Evolutionary conservation across 2,113 vertebrate species (phyloP), one percentile per base, ranked within the genome.

Genomic region (Macquaria australasica): DNA sequence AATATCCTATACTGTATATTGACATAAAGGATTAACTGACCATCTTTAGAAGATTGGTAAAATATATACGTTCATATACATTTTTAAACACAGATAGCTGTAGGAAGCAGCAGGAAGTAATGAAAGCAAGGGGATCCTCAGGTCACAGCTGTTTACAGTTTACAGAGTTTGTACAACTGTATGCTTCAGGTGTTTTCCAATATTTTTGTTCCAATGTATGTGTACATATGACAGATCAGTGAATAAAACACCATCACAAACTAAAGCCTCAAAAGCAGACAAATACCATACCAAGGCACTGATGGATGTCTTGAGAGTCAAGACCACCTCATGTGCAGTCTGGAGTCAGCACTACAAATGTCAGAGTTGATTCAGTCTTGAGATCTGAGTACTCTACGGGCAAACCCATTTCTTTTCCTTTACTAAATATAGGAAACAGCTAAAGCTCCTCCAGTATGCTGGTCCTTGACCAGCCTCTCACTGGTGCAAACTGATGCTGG

Each of bases 351-450:
- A 83, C 14, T 67, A 74, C 87, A 91, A 95, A 95, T 95, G 94
- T 93, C 95, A 95, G 86, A 82, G 91, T 87, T 93, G 84, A 94
- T 86, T 82, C 79, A 78, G 55, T 53, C 39, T 45, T 58, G 60
- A 64, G 77, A 76, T 53, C 67, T 39, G 64, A 77, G 74, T 18
- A 77, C 86, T 90, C 68, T 67, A 83, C 80, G 83, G 81, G 90
- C 81, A 93, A 89, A 88, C 78, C 87, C 90, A 95, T 93, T 93
- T 70, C 81, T 79, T 0, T 62, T 60, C 83, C 82, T 92, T 93
- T 69, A 63, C 95, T 95, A 95, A 95, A 97, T 95, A 95, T 96
- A 96, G 94, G 28, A 62, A 12, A 4, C 9, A 1, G 8, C 55
- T 58, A 31, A 73, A 78, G 31, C 37, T 31, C 60, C 39, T 73